These are phyloP conservation scores for Adelosebastes latens DNA, from an alignment of 2,797 vertebrate species.

Conservation along the genomic window DNA sequence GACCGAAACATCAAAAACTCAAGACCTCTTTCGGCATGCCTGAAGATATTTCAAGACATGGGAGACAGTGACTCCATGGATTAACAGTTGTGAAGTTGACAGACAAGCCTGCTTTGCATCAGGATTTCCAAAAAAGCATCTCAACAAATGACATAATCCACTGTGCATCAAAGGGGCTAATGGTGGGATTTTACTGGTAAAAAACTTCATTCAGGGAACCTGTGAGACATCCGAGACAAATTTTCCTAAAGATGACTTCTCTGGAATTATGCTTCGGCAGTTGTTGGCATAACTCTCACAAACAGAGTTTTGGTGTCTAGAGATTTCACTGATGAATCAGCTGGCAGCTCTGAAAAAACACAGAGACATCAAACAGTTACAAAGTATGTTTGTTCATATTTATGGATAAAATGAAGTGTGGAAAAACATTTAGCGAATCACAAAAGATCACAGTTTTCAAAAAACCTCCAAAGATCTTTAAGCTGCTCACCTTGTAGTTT, in stretches of 20 bases:
- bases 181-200: constrained; percentile 6
- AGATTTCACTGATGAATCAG: constrained; percentile 86
- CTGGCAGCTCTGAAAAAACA: constrained; percentile 86
- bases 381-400: not conserved
- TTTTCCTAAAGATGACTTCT: not conserved
- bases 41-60: constrained; percentile 11
- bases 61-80: not conserved
- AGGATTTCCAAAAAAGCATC: constrained; percentile 6
- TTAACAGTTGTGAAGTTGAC: constrained; percentile 28
- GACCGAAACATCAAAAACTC: not conserved
- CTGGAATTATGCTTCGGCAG: constrained; percentile 84
- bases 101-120: constrained; percentile 28
- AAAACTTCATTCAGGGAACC: constrained; percentile 7
- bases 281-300: constrained; percentile 88
- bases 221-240: constrained; percentile 25
- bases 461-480: not conserved
- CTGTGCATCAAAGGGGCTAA: not conserved
- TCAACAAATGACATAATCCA: constrained; percentile 6
- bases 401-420: not conserved
- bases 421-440: not conserved
- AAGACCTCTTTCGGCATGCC: not conserved
- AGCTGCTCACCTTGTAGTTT: not conserved
- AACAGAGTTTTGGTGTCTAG: constrained; percentile 91
- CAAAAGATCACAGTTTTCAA: not conserved
- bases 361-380: not conserved